Base-by-base conservation (phyloP, 2,888 invertebrate species). In the Tiliacea aurago region DNA sequence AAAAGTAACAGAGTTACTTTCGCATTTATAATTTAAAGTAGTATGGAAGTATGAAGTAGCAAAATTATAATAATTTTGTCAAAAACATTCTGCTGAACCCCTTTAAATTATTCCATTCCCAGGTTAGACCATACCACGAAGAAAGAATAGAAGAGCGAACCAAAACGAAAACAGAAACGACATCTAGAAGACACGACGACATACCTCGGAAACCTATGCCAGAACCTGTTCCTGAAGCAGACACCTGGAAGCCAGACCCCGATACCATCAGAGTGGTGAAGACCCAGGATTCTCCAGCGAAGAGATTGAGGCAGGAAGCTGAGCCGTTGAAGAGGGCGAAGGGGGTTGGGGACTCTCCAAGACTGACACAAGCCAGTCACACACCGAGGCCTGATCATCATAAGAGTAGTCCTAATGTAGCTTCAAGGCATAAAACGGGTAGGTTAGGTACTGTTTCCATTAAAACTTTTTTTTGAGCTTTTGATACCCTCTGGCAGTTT, bases 331-430 rank as follows among this genome's bases (percentile, higher is more conserved):
- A 96, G 80, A 91, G 96, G 64, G 95, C 96, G 6, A 95, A 95
- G 58, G 95, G 94, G 49, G 89, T 90, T 1, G 94, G 95, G 11
- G 95, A 95, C 51, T 95, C 95, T 0, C 96, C 95, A 0, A 89
- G 93, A 45, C 83, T 96, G 62, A 94, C 94, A 3, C 96, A 96
- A 67, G 94, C 94, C 1, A 83, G 91, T 0, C 94, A 93, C 64
- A 86, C 84, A 3, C 89, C 90, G 0, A 89, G 94, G 67, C 96
- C 95, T 28, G 91, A 97, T 55, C 97, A 97, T 88, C 96, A 97
- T 86, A 97, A 97, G 84, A 97, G 97, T 71, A 97, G 97, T 66
- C 97, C 97, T 7, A 97, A 97, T 89, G 97, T 97, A 23, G 97
- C 97, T 0, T 95, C 96, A 0, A 92, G 95, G 55, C 94, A 95